Evolutionary conservation across 2,113 vertebrate species (phyloP).

Genomic region (Ia io): DNA sequence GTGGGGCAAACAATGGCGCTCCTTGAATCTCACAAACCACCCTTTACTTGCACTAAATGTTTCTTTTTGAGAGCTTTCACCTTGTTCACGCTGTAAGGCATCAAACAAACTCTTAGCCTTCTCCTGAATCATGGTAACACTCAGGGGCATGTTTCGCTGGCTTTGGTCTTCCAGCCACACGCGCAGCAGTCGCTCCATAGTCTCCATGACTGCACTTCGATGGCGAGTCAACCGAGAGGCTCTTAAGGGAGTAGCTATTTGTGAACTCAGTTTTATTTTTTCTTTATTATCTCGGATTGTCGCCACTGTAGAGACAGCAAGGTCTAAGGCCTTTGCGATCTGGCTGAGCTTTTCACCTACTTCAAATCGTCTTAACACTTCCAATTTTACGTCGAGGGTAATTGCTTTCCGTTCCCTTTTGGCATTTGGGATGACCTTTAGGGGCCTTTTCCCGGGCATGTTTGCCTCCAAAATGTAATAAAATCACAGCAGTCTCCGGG

Average conservation of each 20-base stretch:
- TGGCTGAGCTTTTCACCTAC: constrained; percentile 29
- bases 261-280: not conserved
- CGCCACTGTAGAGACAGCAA: not conserved
- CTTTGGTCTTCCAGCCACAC: constrained; percentile 43
- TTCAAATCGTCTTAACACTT: not conserved
- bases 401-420: not conserved
- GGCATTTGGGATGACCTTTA: not conserved
- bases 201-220: not conserved
- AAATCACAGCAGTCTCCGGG: not conserved
- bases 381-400: not conserved
- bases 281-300: not conserved
- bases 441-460: not conserved
- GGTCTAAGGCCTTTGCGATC: not conserved
- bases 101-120: constrained; percentile 41
- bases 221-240: not conserved
- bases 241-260: not conserved
- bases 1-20: not conserved
- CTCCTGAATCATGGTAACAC: not conserved
- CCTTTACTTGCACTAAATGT: constrained; percentile 22
- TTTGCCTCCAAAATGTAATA: not conserved
- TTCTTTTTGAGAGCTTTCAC: not conserved
- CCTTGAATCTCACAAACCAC: constrained; percentile 51
- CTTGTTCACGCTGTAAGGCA: not conserved
- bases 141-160: not conserved
- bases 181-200: not conserved